Percentiles rank a stretch among this genome's conserved stretches.
Evolutionary conservation across 2,797 vertebrate species (phyloP).

Genomic region (Ptychobarbus kaznakovi): DNA sequence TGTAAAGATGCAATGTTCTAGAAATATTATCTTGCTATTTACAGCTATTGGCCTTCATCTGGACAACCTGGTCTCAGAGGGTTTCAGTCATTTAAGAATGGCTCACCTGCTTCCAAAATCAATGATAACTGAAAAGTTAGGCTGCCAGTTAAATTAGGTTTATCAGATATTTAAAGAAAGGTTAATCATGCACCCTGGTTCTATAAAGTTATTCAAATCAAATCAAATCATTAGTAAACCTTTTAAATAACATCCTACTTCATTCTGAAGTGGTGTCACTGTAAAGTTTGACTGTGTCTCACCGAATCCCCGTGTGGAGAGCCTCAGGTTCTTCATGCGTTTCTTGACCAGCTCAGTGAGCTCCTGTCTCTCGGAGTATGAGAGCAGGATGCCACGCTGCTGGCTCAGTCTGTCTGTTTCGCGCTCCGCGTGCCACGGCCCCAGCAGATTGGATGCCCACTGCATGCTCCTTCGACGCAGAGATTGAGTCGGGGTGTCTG

Average conservation of each 20-base stretch:
- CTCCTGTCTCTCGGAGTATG: slow-evolving; percentile 83
- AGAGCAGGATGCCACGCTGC: slow-evolving; percentile 78
- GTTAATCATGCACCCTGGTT: neutral
- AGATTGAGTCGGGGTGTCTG: slow-evolving; percentile 64
- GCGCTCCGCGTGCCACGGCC: slow-evolving; percentile 74
- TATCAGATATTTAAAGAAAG: too few relatives aligned
- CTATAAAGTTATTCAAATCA: neutral
- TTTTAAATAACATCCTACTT: neutral
- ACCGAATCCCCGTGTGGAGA: slow-evolving; percentile 80
- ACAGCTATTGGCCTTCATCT: too few relatives aligned
- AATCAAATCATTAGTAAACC: neutral
- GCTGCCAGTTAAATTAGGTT: too few relatives aligned
- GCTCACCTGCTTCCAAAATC: too few relatives aligned
- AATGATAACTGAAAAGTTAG: too few relatives aligned
- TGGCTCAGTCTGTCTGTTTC: slow-evolving; percentile 79
- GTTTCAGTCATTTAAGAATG: too few relatives aligned
- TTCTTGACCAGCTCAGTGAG: slow-evolving; percentile 84
- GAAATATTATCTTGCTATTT: too few relatives aligned
- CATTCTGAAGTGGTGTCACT: neutral
- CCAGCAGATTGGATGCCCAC: slow-evolving; percentile 82
- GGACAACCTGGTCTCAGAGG: too few relatives aligned
- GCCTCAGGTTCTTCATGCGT: slow-evolving; percentile 85
- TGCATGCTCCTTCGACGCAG: slow-evolving; percentile 82
- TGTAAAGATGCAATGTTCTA: too few relatives aligned
- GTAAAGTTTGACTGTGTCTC: slow-evolving; percentile 4